Evolutionary conservation across 2,113 vertebrate genomes (phyloP).

Genomic region (Thamnophis sirtalis): DNA sequence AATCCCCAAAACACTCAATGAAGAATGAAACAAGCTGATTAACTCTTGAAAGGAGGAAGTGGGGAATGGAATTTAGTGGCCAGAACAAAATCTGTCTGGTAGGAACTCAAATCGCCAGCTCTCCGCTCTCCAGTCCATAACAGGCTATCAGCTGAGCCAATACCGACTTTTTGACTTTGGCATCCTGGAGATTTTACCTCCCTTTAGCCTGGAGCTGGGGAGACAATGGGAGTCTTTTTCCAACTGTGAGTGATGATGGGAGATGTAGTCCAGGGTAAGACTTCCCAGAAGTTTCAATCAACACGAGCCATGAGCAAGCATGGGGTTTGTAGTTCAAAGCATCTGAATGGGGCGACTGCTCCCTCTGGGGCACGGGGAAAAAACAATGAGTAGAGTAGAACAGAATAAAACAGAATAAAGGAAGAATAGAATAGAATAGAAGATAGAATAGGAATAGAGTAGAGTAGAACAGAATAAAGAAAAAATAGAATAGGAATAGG

Average conservation of each 20-base stretch:
- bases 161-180: neutral
- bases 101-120: neutral
- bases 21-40: neutral
- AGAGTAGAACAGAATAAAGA: no score
- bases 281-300: neutral
- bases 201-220: neutral
- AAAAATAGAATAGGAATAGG: no score
- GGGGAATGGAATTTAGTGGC: neutral
- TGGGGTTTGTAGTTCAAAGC: neutral
- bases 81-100: neutral
- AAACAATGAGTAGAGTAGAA: neutral
- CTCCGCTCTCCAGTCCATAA: neutral
- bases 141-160: neutral
- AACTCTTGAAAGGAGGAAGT: neutral
- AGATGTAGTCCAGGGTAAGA: neutral
- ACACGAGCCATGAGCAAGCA: neutral
- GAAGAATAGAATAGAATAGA: no score
- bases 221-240: neutral
- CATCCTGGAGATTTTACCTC: neutral
- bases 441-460: no score
- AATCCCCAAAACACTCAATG: neutral
- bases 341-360: neutral
- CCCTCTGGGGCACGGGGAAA: neutral
- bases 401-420: no score
- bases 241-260: neutral